Conservation (phyloP, 2,888 invertebrate genomes). For the Sphaeridia pumilis region DNA sequence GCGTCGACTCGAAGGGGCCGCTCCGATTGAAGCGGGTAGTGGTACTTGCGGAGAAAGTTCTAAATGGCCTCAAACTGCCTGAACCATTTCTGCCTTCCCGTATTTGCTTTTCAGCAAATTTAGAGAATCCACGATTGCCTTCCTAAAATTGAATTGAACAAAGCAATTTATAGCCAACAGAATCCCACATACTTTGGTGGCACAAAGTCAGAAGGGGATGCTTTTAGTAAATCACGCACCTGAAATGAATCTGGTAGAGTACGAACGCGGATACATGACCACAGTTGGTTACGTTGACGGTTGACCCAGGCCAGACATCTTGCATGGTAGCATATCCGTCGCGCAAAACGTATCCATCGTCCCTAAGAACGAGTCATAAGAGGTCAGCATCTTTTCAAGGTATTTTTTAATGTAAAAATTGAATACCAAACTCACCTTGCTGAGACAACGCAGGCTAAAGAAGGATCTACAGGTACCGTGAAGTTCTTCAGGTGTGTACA, state of each 20-base stretch:
- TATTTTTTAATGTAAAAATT: not conserved
- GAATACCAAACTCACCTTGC: constrained; percentile 45
- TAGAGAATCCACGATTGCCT: constrained; percentile 11
- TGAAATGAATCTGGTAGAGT: constrained; percentile 72
- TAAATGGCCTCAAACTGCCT: too few species aligned
- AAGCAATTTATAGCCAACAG: too few species aligned
- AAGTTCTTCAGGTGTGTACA: constrained; percentile 94
- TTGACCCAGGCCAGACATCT: constrained; percentile 86
- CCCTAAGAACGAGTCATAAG: constrained; percentile 13
- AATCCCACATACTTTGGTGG: not conserved
- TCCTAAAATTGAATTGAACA: constrained; percentile 2
- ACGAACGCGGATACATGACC: constrained; percentile 85
- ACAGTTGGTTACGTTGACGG: constrained; percentile 73
- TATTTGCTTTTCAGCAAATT: constrained; percentile 9
- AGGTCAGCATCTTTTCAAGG: not conserved
- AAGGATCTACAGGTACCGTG: constrained; percentile 69
- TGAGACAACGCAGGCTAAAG: constrained; percentile 77
- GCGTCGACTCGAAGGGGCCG: too few species aligned
- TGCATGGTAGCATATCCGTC: constrained; percentile 68
- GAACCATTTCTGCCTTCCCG: too few species aligned
- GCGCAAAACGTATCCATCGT: constrained; percentile 62
- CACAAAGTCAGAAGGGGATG: not conserved
- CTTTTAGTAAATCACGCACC: constrained; percentile 46
- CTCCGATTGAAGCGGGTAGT: too few species aligned
- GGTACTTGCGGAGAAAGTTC: too few species aligned